A percentile compares a stretch with the other conserved stretches of the same genome.
These are phyloP conservation scores for Passer domesticus DNA, from an alignment of 2,113 vertebrate genomes.

Conservation along the genomic window DNA sequence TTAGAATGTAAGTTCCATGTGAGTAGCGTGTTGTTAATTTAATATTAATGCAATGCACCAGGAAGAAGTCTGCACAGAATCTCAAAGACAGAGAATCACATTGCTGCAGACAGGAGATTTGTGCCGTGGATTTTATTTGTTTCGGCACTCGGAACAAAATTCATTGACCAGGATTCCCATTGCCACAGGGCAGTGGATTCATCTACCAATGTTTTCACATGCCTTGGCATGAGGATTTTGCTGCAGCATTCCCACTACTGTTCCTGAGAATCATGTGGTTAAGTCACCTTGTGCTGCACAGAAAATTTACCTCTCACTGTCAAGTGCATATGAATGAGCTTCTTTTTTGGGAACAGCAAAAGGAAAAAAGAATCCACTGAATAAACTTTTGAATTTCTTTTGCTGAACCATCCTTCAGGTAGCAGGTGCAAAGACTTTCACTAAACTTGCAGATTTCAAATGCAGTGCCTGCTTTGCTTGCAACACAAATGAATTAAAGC, in stretches of 20 bases:
- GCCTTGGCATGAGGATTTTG: not conserved
- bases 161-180: constrained; percentile 19
- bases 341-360: constrained; percentile 44
- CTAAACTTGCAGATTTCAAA: not conserved
- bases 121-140: not conserved
- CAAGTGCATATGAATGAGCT: constrained; percentile 50
- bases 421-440: constrained; percentile 46
- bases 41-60: constrained; percentile 71
- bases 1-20: constrained; percentile 68
- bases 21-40: constrained; percentile 73
- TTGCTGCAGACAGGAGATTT: constrained; percentile 31
- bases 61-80: constrained; percentile 62
- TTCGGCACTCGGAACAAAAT: not conserved
- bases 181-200: not conserved
- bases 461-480: not conserved
- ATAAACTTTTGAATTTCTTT: constrained; percentile 51
- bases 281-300: constrained; percentile 31
- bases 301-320: constrained; percentile 51
- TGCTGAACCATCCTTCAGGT: constrained; percentile 30
- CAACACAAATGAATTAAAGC: not conserved
- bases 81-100: constrained; percentile 51
- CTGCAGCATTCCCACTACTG: not conserved
- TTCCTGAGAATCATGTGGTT: constrained; percentile 16
- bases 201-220: not conserved
- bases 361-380: constrained; percentile 19